Percentiles rank a stretch among this genome's conserved stretches.
These are phyloP conservation scores for Nemapogon koenigi DNA, from an alignment of 2,888 invertebrate species.

Conservation along the genomic window DNA sequence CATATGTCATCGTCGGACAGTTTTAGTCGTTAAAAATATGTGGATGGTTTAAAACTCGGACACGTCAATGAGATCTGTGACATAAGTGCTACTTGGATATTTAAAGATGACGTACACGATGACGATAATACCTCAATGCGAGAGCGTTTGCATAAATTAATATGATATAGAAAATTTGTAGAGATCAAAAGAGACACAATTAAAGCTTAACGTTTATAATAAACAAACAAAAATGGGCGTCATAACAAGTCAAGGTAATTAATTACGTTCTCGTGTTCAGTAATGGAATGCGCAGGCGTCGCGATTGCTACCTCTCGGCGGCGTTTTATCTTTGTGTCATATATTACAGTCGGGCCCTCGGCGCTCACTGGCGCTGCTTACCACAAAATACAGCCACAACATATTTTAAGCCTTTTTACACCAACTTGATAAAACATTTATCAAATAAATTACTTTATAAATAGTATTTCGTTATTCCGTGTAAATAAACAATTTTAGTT, in stretches of 20 bases:
- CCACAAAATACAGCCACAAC: too few species aligned
- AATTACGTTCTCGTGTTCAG: slow-evolving; percentile 20
- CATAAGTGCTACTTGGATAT: too few species aligned
- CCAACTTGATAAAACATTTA: not conserved
- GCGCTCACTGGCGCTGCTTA: slow-evolving; percentile 2
- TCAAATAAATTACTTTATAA: not conserved
- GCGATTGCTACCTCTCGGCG: slow-evolving; percentile 18
- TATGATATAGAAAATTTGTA: too few species aligned
- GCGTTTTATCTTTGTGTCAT: slow-evolving; percentile 18
- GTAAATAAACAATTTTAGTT: not conserved
- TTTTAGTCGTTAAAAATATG: not conserved
- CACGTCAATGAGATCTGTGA: too few species aligned
- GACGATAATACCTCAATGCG: too few species aligned
- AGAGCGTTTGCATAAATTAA: too few species aligned
- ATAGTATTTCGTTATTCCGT: not conserved
- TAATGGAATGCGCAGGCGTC: slow-evolving; percentile 19
- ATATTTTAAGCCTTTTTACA: not conserved
- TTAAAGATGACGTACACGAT: too few species aligned
- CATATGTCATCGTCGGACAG: slow-evolving; percentile 32
- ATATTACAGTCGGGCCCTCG: slow-evolving; percentile 22
- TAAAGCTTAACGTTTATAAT: slow-evolving; percentile 1
- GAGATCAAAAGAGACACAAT: slow-evolving; percentile 1
- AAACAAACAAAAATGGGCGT: slow-evolving; percentile 7
- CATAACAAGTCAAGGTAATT: slow-evolving; percentile 17
- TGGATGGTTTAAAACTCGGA: too few species aligned